Evolutionary conservation across 2,888 invertebrate genomes (phyloP).

Genomic region (Dryocosmus kuriphilus): DNA sequence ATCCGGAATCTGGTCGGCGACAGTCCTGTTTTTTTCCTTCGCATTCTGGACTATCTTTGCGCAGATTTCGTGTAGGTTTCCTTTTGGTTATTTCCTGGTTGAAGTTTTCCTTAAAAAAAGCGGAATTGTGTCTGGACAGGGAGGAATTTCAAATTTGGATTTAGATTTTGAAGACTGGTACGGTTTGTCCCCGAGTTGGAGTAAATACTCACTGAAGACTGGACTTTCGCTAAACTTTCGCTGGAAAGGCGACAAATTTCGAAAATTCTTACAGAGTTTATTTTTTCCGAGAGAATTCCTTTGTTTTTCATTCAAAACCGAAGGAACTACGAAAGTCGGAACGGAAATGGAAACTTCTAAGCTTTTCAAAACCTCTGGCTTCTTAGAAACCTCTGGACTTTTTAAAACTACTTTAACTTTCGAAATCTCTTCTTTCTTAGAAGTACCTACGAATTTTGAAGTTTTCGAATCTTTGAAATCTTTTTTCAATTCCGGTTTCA

Average conservation of each 20-base stretch:
- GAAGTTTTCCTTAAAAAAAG: conserved; percentile 72
- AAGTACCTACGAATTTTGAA: conserved; percentile 40
- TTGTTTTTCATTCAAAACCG: conserved; percentile 15
- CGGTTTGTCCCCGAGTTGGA: conserved; percentile 64
- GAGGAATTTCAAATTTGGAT: conserved; percentile 64
- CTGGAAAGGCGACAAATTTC: conserved; percentile 53
- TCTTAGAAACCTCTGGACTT: too few species aligned
- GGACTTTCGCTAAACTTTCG: conserved; percentile 62
- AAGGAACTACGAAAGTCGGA: too few species aligned
- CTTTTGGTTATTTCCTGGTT: conserved; percentile 71
- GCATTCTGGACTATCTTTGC: conserved; percentile 74
- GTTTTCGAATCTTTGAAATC: conserved; percentile 62
- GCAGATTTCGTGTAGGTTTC: conserved; percentile 71
- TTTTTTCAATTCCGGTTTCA: conserved; percentile 50
- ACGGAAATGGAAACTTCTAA: too few species aligned
- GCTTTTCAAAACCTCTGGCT: too few species aligned
- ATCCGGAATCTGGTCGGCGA: conserved; percentile 73
- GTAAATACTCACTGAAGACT: conserved; percentile 69
- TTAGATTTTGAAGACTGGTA: conserved; percentile 44
- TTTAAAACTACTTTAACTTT: conserved; percentile 21
- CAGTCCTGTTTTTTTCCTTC: conserved; percentile 72
- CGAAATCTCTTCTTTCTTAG: conserved; percentile 13
- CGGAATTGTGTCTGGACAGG: conserved; percentile 75
- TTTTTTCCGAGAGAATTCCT: not conserved
- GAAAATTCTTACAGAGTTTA: not conserved